Evolutionary conservation across 2,797 vertebrate species (phyloP).

Genomic region (Epinephelus malabaricus): DNA sequence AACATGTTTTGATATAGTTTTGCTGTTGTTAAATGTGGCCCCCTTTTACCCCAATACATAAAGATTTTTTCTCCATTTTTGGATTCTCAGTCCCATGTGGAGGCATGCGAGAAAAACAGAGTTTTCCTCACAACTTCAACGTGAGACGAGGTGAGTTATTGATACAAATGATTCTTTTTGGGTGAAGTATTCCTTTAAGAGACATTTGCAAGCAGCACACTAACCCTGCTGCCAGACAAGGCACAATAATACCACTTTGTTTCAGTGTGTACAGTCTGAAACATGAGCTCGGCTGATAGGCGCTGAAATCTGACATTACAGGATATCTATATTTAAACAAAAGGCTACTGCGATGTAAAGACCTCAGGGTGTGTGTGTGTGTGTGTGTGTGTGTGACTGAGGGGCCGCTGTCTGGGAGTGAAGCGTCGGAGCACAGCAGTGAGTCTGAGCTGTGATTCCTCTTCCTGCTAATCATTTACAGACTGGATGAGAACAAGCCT

Average conservation of each 20-base stretch:
- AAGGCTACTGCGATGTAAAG: slow-evolving; percentile 26
- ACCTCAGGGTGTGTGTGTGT: slow-evolving; percentile 6
- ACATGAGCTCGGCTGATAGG: neutral
- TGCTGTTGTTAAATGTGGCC: no score
- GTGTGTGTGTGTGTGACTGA: neutral
- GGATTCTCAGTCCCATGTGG: no score
- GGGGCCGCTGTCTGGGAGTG: neutral
- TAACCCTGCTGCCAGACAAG: neutral
- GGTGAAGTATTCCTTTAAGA: neutral
- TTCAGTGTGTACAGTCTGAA: slow-evolving; percentile 14
- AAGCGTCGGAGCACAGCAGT: neutral
- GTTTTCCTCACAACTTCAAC: no score
- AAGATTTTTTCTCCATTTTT: no score
- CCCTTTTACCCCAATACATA: no score
- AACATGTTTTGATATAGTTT: no score
- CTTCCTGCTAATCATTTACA: slow-evolving; percentile 77
- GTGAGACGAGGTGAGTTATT: no score
- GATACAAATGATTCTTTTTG: no score
- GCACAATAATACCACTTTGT: slow-evolving; percentile 12
- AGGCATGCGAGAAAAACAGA: no score
- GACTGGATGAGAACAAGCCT: slow-evolving; percentile 67
- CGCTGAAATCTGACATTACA: neutral
- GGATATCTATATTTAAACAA: slow-evolving; percentile 19
- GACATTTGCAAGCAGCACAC: neutral
- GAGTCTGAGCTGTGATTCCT: slow-evolving; percentile 38